Conservation (phyloP, 2,797 vertebrate genomes). For the Taenioides sp. region DNA sequence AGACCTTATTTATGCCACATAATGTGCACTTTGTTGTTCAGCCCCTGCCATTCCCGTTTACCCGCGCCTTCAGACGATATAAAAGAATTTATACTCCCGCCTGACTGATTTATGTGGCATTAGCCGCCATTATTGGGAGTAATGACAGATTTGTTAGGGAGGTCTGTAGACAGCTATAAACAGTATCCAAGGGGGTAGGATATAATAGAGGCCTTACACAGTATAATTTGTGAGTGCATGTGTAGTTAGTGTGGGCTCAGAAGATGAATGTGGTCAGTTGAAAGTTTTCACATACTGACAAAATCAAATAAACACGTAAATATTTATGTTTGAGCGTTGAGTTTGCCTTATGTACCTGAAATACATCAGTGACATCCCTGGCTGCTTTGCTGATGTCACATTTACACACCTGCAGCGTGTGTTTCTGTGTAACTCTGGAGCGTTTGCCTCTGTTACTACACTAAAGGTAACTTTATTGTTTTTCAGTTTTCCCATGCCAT, state of each 20-base stretch:
- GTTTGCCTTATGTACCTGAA: constrained; percentile 30
- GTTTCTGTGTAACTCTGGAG: no score
- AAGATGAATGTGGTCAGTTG: neutral
- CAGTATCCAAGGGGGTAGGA: neutral
- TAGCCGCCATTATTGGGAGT: constrained; percentile 2
- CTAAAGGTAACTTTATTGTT: neutral
- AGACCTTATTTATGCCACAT: neutral
- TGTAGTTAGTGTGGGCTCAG: neutral
- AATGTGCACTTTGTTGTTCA: constrained; percentile 3
- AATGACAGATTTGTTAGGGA: constrained; percentile 19
- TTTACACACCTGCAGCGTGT: neutral
- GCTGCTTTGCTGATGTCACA: constrained; percentile 14
- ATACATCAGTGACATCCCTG: constrained; percentile 50
- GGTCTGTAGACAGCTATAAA: constrained; percentile 15
- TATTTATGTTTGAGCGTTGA: constrained; percentile 12
- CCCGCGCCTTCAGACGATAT: constrained; percentile 4
- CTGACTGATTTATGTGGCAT: constrained; percentile 4
- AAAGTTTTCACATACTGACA: constrained; percentile 1
- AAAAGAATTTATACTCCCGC: constrained; percentile 12
- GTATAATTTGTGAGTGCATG: constrained; percentile 4
- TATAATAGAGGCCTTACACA: neutral
- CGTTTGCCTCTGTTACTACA: no score
- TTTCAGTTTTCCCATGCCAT: neutral
- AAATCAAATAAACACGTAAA: neutral
- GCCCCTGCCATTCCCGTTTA: constrained; percentile 3